Conservation (phyloP, 2,888 invertebrate species). For the Rhorus exstirpatorius region DNA sequence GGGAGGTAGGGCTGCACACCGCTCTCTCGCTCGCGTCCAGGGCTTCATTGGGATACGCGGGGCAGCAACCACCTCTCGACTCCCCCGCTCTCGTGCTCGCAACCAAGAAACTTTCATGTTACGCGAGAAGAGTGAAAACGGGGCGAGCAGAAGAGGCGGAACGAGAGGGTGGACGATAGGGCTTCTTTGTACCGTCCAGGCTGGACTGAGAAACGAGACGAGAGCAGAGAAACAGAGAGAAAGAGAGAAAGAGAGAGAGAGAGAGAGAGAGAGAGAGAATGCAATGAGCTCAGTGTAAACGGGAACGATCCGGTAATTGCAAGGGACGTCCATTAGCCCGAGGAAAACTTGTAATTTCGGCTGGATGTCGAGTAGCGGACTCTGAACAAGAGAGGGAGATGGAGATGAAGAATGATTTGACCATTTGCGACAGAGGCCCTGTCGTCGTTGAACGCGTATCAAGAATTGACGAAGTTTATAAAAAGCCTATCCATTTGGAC, state of each 20-base stretch:
- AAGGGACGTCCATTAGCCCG: constrained; percentile 77
- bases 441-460: neutral
- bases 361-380: constrained; percentile 39
- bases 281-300: constrained; percentile 65
- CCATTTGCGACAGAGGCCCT: neutral
- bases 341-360: constrained; percentile 74
- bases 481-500: neutral
- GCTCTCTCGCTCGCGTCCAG: constrained; percentile 65
- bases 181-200: constrained; percentile 68
- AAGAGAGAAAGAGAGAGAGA: constrained; percentile 31
- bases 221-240: constrained; percentile 23
- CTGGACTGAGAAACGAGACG: constrained; percentile 62
- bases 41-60: constrained; percentile 65
- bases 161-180: constrained; percentile 64
- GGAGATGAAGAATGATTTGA: neutral
- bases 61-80: constrained; percentile 59
- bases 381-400: neutral
- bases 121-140: constrained; percentile 60
- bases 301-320: constrained; percentile 78
- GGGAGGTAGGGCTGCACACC: constrained; percentile 23
- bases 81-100: constrained; percentile 68
- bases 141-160: constrained; percentile 75
- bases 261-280: constrained; percentile 9
- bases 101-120: constrained; percentile 81
- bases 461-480: neutral